Evolutionary conservation across 1,140 invertebrate species (phyloP), one percentile per base, ranked within the genome.

Genomic region (Cydia amplana): DNA sequence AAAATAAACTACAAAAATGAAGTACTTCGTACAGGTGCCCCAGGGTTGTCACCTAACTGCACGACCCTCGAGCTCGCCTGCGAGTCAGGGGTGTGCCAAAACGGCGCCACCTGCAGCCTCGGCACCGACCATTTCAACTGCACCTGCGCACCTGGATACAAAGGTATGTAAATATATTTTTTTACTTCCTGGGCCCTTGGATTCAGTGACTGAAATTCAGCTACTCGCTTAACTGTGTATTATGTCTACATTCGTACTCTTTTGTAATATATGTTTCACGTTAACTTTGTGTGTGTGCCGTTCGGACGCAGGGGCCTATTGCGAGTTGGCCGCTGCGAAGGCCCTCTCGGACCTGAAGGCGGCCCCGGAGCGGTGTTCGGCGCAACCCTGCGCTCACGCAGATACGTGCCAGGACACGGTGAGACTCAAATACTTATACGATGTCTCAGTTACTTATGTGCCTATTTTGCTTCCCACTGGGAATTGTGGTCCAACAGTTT

Each of bases 1-100:
- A 28, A 28, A 28, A 28, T 28, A 28, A 28, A 28, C n/a, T 28
- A 28, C 2, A 1, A 4, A 28, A 28, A 25, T 25, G 1, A 25
- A 18, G 32, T 75, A 88, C 63, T 79, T 96, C 95, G 80, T 89
- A 23, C 94, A 76, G 97, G 97, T 80, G 93, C 94, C 0, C 90
- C 95, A 4, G 96, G 96, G 18, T 96, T 79, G 70, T 85, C 95
- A 23, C 95, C 95, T 4, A 95, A 95, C 87, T 96, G 95, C 84
- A 94, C 93, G 75, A 83, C 95, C 97, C 92, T 51, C 94, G 93
- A 80, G 95, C 90, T 93, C 86, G 93, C 95, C 94, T 96, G 93
- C 84, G 88, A 87, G 78, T 65, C 74, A 7, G 73, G 78, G 75
- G 79, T 85, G 82, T 80, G 80, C 96, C 83, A 80, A 74, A 70